These are phyloP conservation scores for Rotaria macrura DNA, from an alignment of 2,888 invertebrate genomes.

Conservation along the genomic window DNA sequence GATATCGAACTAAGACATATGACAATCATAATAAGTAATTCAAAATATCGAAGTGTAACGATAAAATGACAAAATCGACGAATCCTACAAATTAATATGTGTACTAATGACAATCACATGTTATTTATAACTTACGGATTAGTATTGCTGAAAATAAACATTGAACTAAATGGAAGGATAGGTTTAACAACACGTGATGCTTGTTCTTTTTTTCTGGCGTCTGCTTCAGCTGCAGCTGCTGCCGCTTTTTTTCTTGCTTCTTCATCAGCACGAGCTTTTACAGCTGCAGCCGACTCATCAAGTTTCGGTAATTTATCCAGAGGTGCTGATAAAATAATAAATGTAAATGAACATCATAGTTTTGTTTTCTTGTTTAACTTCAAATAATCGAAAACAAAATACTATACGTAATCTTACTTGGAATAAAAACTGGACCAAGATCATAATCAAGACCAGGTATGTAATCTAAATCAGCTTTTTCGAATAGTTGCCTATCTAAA, in stretches of 20 bases:
- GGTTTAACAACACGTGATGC: conserved; percentile 18
- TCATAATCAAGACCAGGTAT: conserved; percentile 34
- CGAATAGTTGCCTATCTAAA: conserved; percentile 15
- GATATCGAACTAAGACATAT: conserved; percentile 97
- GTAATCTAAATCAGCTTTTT: conserved; percentile 33
- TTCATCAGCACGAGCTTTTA: conserved; percentile 54
- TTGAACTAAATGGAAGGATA: conserved; percentile 99
- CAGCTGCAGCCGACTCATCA: conserved; percentile 61
- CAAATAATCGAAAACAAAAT: no score
- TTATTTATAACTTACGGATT: conserved; percentile 70
- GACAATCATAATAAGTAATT: conserved; percentile 99
- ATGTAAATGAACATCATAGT: background rate
- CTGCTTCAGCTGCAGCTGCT: background rate
- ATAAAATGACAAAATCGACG: conserved; percentile 96
- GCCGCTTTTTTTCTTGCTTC: conserved; percentile 36
- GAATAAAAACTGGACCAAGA: conserved; percentile 26
- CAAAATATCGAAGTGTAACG: conserved; percentile 97
- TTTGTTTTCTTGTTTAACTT: no score
- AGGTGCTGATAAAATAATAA: background rate
- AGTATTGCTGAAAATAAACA: conserved; percentile 97
- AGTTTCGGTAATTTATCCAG: background rate
- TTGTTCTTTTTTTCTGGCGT: conserved; percentile 19
- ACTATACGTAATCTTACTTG: background rate
- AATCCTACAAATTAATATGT: conserved; percentile 60
- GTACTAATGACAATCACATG: no score